Evolutionary conservation across 2,113 vertebrate genomes (phyloP).

Genomic region (Lathamus discolor): DNA sequence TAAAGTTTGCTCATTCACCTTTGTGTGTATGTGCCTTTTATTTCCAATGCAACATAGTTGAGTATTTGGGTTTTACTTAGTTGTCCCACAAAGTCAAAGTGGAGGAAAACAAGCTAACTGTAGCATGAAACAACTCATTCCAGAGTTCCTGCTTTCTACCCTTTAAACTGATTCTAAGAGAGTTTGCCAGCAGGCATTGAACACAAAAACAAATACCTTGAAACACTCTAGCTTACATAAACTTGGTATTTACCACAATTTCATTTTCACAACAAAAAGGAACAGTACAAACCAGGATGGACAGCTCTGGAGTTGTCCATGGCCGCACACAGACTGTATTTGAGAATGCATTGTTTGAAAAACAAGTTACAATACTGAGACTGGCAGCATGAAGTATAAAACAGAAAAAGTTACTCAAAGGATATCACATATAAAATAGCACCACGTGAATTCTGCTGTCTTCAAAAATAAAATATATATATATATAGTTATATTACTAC

Average conservation of each 20-base stretch:
- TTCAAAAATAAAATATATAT: not conserved
- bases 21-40: constrained; percentile 12
- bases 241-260: not conserved
- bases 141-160: not conserved
- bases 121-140: not conserved
- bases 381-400: not conserved
- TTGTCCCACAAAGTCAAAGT: not conserved
- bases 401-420: not conserved
- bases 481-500: not conserved
- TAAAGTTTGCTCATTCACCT: not conserved
- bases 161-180: not conserved
- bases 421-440: not conserved
- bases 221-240: not conserved
- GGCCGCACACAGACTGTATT: not conserved
- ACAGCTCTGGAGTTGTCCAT: not conserved
- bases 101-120: not conserved
- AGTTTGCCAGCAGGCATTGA: not conserved
- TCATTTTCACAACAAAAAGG: not conserved
- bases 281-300: not conserved
- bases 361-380: not conserved
- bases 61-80: constrained; percentile 4
- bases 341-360: not conserved
- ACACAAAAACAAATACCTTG: not conserved
- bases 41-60: not conserved
- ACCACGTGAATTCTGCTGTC: not conserved